These are phyloP conservation scores for Cladorhizidae sp. DNA, from an alignment of 37 sponge, comb jelly and placozoan genomes.

Conservation along the genomic window DNA sequence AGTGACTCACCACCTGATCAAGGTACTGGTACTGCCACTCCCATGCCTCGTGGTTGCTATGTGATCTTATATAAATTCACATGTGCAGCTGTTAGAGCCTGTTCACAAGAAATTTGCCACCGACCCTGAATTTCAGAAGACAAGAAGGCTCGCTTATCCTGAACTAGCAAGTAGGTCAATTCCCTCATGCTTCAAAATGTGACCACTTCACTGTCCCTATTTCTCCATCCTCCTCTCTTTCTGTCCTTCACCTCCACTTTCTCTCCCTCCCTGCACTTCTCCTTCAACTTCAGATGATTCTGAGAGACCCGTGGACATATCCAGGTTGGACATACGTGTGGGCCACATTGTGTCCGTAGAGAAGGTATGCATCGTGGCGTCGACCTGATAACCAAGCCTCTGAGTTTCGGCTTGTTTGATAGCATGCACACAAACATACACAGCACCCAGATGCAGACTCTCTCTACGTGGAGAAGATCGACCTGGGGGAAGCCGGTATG, in stretches of 20 bases:
- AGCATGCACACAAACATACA: background rate
- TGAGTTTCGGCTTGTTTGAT: background rate
- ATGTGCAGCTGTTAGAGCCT: slow-evolving; percentile 78
- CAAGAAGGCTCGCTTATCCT: slow-evolving; percentile 78
- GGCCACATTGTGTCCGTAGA: slow-evolving; percentile 72
- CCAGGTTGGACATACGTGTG: slow-evolving; percentile 85
- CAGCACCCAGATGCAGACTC: slow-evolving; percentile 91
- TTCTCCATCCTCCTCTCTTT: background rate
- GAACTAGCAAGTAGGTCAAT: slow-evolving; percentile 24
- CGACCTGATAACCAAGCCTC: too few relatives aligned
- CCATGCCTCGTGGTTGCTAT: too few relatives aligned
- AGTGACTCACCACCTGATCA: slow-evolving; percentile 79
- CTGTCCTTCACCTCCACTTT: too few relatives aligned
- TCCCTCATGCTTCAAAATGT: background rate
- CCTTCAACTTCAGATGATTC: slow-evolving; percentile 10
- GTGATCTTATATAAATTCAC: background rate
- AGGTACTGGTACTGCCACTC: slow-evolving; percentile 35
- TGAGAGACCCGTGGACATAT: slow-evolving; percentile 76
- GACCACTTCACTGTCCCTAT: background rate
- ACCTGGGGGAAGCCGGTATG: slow-evolving; percentile 83
- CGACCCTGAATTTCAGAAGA: slow-evolving; percentile 62
- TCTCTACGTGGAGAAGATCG: slow-evolving; percentile 84
- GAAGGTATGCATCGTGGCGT: too few relatives aligned
- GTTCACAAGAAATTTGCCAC: slow-evolving; percentile 74
- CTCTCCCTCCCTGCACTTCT: background rate